Conservation (phyloP, 2,113 vertebrate species). For the Macroglossus sobrinus region DNA sequence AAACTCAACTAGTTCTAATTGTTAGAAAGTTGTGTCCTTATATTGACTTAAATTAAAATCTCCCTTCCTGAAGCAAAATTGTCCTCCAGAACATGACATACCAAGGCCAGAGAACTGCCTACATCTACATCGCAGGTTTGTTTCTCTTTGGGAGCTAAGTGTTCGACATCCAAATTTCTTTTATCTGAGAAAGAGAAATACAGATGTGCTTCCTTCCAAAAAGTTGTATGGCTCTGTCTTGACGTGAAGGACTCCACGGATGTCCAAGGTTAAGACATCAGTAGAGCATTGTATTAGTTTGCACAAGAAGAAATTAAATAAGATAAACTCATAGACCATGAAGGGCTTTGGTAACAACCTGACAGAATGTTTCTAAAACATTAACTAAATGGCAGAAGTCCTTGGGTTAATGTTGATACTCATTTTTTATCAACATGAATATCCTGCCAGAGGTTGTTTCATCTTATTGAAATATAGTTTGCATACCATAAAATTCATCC, state of each 20-base stretch:
- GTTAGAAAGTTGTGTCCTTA: neutral
- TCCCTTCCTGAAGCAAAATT: neutral
- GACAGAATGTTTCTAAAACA: conserved; percentile 46
- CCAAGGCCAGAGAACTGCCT: neutral
- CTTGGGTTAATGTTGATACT: neutral
- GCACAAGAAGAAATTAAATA: conserved; percentile 13
- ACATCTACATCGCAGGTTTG: neutral
- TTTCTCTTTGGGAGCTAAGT: neutral
- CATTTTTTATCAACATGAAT: conserved; percentile 38
- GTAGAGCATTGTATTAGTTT: neutral
- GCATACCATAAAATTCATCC: neutral
- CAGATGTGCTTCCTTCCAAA: neutral
- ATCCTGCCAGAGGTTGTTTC: neutral
- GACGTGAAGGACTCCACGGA: neutral
- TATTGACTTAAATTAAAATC: neutral
- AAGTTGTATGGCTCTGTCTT: neutral
- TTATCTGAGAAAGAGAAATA: neutral
- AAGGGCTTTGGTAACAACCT: neutral
- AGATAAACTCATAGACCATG: neutral
- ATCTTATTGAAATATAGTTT: neutral
- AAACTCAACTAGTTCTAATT: neutral
- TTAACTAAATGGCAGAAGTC: conserved; percentile 9
- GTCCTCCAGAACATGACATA: neutral
- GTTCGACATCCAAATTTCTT: neutral
- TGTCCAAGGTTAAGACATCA: neutral